Percentiles rank a stretch among this genome's conserved stretches.
Conservation (phyloP, 2,797 vertebrate species). For the Platyrinchus mystaceus region DNA sequence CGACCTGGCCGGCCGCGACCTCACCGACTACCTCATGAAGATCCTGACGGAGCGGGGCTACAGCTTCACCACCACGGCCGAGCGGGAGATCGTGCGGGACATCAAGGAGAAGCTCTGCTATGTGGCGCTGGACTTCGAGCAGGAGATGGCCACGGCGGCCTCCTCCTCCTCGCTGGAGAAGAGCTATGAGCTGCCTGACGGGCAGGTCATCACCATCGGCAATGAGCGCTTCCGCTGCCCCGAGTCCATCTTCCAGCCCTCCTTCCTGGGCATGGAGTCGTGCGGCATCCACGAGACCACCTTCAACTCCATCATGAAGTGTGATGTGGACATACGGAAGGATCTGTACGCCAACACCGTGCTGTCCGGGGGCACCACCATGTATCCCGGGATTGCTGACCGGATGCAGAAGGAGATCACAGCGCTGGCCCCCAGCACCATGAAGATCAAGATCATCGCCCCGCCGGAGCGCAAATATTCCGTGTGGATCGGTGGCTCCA, state of each 20-base stretch:
- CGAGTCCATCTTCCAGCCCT: constrained; percentile 57
- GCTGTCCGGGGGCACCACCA: constrained; percentile 38
- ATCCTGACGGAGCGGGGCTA: constrained; percentile 53
- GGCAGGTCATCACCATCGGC: constrained; percentile 88
- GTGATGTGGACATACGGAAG: constrained; percentile 57
- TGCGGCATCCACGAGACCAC: constrained; percentile 50
- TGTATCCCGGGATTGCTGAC: constrained; percentile 64
- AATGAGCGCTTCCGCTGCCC: constrained; percentile 76
- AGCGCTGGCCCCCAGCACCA: constrained; percentile 46
- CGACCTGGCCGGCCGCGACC: not conserved
- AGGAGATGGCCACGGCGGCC: constrained; percentile 74
- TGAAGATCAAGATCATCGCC: constrained; percentile 66
- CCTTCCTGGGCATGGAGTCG: constrained; percentile 64
- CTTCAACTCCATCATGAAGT: constrained; percentile 72
- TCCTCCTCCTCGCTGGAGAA: constrained; percentile 87
- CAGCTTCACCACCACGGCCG: constrained; percentile 55
- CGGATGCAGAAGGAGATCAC: constrained; percentile 73
- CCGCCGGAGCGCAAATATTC: constrained; percentile 71
- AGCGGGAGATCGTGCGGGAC: constrained; percentile 57
- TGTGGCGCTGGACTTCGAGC: constrained; percentile 60
- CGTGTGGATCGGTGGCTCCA: constrained; percentile 74
- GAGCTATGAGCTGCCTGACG: constrained; percentile 85
- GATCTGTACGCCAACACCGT: constrained; percentile 48
- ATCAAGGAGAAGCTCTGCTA: constrained; percentile 74
- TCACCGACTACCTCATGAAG: constrained; percentile 62